Percentiles rank a stretch among this genome's conserved stretches.
These are phyloP conservation scores for Gibbula magus DNA, from an alignment of 2,888 invertebrate genomes.

Conservation along the genomic window DNA sequence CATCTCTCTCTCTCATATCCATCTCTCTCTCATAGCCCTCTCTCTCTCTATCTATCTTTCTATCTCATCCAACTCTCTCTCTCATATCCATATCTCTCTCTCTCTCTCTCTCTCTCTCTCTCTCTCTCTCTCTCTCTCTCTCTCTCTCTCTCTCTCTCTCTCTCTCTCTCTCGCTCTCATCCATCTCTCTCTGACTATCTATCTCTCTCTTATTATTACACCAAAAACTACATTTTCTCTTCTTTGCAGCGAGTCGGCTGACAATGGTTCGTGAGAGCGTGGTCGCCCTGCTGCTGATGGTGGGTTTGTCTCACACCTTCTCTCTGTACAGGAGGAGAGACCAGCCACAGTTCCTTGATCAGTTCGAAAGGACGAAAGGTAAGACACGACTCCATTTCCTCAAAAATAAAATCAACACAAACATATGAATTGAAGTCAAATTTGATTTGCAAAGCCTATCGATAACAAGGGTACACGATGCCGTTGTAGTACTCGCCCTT, in stretches of 20 bases:
- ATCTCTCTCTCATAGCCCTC: too few species aligned
- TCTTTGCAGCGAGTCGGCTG: background rate
- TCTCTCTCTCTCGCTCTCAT: constrained; percentile 4
- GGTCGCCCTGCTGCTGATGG: constrained; percentile 1
- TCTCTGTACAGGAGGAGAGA: background rate
- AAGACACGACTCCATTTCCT: too few species aligned
- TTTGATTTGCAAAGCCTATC: too few species aligned
- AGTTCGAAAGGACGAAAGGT: too few species aligned
- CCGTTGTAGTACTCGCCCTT: too few species aligned
- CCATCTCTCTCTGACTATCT: background rate
- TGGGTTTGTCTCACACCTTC: background rate
- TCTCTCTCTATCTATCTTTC: background rate
- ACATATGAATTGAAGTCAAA: too few species aligned
- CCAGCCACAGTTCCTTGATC: too few species aligned
- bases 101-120: constrained; percentile 18
- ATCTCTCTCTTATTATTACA: background rate
- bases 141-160: background rate
- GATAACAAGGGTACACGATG: too few species aligned
- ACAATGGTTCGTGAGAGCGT: background rate
- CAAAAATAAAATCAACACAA: too few species aligned
- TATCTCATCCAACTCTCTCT: background rate
- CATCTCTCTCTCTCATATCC: too few species aligned
- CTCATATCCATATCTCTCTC: too few species aligned
- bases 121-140: constrained; percentile 24
- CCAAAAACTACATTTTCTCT: background rate